Conservation (phyloP, 2,888 invertebrate species). For the Melikaiella ostensackeni region DNA sequence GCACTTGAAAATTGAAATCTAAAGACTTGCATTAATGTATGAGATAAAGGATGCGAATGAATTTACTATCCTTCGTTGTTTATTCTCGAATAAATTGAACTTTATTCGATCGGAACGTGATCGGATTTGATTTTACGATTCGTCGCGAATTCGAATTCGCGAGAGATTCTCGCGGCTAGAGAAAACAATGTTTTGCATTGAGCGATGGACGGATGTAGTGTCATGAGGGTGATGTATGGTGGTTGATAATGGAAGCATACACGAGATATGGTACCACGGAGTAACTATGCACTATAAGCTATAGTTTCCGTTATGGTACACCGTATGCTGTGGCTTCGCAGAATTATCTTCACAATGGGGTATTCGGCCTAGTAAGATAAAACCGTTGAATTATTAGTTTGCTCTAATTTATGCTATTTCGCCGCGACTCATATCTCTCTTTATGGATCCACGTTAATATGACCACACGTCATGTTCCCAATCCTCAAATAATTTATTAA, state of each 20-base stretch:
- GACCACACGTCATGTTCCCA: background rate
- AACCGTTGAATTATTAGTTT: slow-evolving; percentile 69
- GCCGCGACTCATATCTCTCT: slow-evolving; percentile 50
- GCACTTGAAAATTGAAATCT: background rate
- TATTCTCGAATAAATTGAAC: slow-evolving; percentile 17
- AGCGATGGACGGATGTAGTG: slow-evolving; percentile 74
- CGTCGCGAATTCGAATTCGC: slow-evolving; percentile 27
- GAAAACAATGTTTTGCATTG: slow-evolving; percentile 57
- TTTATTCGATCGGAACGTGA: slow-evolving; percentile 14
- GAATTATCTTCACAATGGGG: slow-evolving; percentile 63
- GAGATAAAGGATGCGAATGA: background rate
- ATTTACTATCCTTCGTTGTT: slow-evolving; percentile 3
- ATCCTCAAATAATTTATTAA: background rate
- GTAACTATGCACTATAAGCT: slow-evolving; percentile 61
- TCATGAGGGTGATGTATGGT: slow-evolving; percentile 73
- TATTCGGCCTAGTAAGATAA: slow-evolving; percentile 62
- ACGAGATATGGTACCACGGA: slow-evolving; percentile 63
- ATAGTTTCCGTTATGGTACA: slow-evolving; percentile 67
- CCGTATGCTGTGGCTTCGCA: slow-evolving; percentile 48
- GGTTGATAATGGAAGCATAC: slow-evolving; percentile 75
- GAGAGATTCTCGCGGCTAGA: slow-evolving; percentile 11
- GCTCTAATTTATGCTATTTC: slow-evolving; percentile 61
- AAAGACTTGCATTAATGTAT: slow-evolving; percentile 1
- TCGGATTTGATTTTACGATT: slow-evolving; percentile 35
- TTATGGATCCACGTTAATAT: slow-evolving; percentile 14